phyloP scores from a whole-genome alignment of 1,140 invertebrate species.

The Ostrea edulis region DNA sequence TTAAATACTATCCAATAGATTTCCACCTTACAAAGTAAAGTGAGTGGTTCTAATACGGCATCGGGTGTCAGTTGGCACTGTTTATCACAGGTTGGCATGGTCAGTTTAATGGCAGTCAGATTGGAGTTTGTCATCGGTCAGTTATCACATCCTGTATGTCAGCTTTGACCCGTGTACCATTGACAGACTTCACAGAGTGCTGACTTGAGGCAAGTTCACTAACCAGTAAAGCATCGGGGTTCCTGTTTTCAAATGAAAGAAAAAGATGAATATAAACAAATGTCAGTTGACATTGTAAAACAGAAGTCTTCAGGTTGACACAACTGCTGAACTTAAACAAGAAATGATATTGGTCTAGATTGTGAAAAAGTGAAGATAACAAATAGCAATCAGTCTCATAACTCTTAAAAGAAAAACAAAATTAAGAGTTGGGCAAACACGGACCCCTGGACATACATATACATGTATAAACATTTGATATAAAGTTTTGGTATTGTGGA shows the following conservation, averaged over 20 bases:
- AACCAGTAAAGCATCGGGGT: conserved; percentile 56
- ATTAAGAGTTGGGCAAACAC: too few relatives aligned
- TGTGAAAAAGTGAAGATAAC: too few relatives aligned
- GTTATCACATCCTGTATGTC: not conserved
- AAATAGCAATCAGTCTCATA: too few relatives aligned
- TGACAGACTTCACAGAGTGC: conserved; percentile 39
- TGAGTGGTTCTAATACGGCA: not conserved
- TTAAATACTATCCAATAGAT: not conserved
- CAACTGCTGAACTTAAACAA: too few relatives aligned
- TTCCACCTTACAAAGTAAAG: not conserved
- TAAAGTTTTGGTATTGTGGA: too few relatives aligned
- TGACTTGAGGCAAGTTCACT: conserved; percentile 57
- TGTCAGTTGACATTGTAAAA: not conserved
- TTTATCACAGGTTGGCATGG: conserved; percentile 14
- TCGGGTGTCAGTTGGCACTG: not conserved
- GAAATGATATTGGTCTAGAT: too few relatives aligned
- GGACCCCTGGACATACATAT: too few relatives aligned
- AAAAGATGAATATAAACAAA: not conserved
- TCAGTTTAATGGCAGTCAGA: not conserved
- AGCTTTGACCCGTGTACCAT: not conserved
- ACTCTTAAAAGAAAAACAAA: too few relatives aligned
- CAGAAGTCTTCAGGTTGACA: too few relatives aligned
- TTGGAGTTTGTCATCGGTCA: not conserved
- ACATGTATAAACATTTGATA: too few relatives aligned
- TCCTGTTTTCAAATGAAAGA: conserved; percentile 34